Conservation (phyloP, 2,888 invertebrate genomes). For the Disparrhopalites patrizii region DNA sequence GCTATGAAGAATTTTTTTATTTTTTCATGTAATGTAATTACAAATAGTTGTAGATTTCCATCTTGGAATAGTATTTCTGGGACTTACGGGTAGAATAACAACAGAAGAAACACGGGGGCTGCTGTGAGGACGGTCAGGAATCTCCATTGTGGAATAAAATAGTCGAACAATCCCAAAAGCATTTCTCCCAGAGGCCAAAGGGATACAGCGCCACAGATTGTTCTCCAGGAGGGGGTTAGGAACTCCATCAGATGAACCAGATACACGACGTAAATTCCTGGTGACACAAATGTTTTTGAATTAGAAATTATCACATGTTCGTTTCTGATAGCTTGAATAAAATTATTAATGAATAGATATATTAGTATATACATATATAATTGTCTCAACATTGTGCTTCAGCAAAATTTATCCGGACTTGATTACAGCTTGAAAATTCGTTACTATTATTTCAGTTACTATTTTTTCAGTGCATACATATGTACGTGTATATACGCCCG, state of each 20-base stretch:
- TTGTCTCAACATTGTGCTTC: no score
- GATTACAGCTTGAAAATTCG: no score
- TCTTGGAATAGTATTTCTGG: no score
- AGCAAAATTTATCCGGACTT: no score
- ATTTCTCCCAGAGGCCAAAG: slow-evolving; percentile 46
- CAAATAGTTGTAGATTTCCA: no score
- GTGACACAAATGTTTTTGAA: background rate
- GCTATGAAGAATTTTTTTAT: slow-evolving; percentile 12
- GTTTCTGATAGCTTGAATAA: no score
- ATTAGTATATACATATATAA: no score
- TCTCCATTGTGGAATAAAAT: slow-evolving; percentile 39
- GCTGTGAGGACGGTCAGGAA: slow-evolving; percentile 33
- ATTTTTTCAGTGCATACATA: no score
- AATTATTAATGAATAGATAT: no score
- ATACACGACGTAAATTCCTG: slow-evolving; percentile 33
- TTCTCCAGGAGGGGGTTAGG: slow-evolving; percentile 42
- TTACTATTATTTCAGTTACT: no score
- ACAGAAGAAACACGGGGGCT: slow-evolving; percentile 33
- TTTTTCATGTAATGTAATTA: background rate
- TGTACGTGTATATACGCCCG: no score
- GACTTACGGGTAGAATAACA: slow-evolving; percentile 37
- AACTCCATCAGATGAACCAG: slow-evolving; percentile 46
- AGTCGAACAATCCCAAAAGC: slow-evolving; percentile 34
- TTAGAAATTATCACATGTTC: no score
- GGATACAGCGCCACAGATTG: slow-evolving; percentile 42